phyloP scores from a whole-genome alignment of 2,888 invertebrate species.

The Didymodactylos carnosus region DNA sequence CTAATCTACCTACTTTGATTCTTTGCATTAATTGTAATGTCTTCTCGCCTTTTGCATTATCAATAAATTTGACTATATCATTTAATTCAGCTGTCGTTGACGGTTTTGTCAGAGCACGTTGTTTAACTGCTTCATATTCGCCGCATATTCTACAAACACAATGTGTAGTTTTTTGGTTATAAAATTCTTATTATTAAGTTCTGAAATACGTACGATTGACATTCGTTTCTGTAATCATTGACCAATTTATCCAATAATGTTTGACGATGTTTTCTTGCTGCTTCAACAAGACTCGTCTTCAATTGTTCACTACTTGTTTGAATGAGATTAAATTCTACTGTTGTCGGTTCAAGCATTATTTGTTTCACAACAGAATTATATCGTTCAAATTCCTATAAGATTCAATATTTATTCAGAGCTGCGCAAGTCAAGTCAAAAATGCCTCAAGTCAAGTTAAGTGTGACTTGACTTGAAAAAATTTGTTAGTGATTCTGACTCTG shows the following conservation, averaged over 20 bases:
- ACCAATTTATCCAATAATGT: constrained; percentile 29
- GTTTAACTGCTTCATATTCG: constrained; percentile 51
- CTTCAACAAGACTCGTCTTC: constrained; percentile 31
- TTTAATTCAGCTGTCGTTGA: constrained; percentile 59
- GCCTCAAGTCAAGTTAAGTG: too few relatives aligned
- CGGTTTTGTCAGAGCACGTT: constrained; percentile 51
- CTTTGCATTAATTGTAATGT: constrained; percentile 49
- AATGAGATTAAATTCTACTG: constrained; percentile 10
- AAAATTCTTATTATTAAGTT: neutral
- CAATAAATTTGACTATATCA: constrained; percentile 58
- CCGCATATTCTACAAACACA: constrained; percentile 1
- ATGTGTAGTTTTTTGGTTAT: too few relatives aligned
- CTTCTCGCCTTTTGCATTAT: constrained; percentile 52
- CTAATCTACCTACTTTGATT: constrained; percentile 42
- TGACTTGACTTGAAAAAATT: too few relatives aligned
- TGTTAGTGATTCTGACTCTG: too few relatives aligned
- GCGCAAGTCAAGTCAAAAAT: too few relatives aligned
- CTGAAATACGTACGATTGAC: constrained; percentile 21
- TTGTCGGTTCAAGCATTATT: constrained; percentile 7
- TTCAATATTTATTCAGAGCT: too few relatives aligned
- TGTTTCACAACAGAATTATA: constrained; percentile 1
- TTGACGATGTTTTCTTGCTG: constrained; percentile 27
- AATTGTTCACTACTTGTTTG: constrained; percentile 27
- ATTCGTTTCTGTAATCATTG: constrained; percentile 29
- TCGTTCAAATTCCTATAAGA: neutral